phyloP scores from a whole-genome alignment of 2,888 invertebrate species.

The Saturnia japonica region DNA sequence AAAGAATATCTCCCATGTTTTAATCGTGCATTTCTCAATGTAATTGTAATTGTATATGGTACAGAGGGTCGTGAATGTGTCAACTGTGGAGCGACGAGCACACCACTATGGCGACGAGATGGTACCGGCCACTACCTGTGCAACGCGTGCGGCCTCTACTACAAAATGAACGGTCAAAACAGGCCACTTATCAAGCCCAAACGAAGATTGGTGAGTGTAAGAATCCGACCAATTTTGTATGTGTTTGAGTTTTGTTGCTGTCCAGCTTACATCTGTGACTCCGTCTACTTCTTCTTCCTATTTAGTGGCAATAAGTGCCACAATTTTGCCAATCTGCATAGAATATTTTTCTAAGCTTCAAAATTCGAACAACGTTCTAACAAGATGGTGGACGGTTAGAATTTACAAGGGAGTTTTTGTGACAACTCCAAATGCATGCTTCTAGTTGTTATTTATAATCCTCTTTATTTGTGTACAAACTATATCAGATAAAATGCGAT shows the following conservation, averaged over 20 bases:
- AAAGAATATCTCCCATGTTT: background rate
- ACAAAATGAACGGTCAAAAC: conserved; percentile 99
- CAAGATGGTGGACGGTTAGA: too few relatives aligned
- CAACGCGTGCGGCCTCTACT: conserved; percentile 99
- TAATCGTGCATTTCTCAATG: conserved; percentile 18
- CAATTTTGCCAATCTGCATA: too few relatives aligned
- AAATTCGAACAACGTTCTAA: too few relatives aligned
- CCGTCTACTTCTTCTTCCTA: background rate
- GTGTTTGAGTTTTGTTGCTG: conserved; percentile 19
- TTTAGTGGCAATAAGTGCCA: too few relatives aligned
- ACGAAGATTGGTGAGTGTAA: conserved; percentile 98
- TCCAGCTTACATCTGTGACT: conserved; percentile 1
- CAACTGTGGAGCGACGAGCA: conserved; percentile 99
- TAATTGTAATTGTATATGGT: conserved; percentile 43
- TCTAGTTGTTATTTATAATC: too few relatives aligned
- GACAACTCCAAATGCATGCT: too few relatives aligned
- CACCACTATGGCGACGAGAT: conserved; percentile 98
- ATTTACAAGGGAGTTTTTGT: too few relatives aligned
- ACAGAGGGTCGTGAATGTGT: conserved; percentile 98
- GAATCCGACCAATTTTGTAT: conserved; percentile 78
- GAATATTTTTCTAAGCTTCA: too few relatives aligned
- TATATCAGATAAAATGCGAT: too few relatives aligned
- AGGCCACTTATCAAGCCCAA: conserved; percentile 99
- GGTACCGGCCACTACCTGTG: conserved; percentile 99
- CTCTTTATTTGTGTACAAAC: too few relatives aligned